Evolutionary conservation across 2,797 vertebrate species (phyloP).

Genomic region (Macrochelys suwanniensis): DNA sequence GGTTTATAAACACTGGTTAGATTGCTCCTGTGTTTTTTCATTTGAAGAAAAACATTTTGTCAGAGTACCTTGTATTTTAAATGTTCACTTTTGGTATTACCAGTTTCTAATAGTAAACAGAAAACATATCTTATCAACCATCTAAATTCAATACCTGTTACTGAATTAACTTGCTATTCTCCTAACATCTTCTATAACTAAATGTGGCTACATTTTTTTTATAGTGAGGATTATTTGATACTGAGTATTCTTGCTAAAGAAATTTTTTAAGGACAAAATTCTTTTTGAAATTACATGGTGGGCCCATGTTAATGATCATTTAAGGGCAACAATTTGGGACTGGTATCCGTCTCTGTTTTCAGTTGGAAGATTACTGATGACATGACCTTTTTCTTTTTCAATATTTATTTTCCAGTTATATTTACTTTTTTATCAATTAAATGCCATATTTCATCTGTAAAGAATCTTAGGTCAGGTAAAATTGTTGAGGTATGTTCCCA

Average conservation of each 20-base stretch:
- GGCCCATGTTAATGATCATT: conserved; percentile 30
- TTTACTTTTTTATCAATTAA: background rate
- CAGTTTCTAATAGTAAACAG: background rate
- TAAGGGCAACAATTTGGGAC: conserved; percentile 35
- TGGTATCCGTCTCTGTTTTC: background rate
- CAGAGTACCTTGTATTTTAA: background rate
- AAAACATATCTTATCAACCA: background rate
- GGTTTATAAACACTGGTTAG: background rate
- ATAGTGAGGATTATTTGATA: conserved; percentile 14
- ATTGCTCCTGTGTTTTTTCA: background rate
- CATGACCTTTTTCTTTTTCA: conserved; percentile 6
- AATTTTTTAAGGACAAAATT: background rate
- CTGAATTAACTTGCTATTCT: background rate
- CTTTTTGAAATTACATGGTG: conserved; percentile 27
- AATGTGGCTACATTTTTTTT: conserved; percentile 26
- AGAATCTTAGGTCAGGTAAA: background rate
- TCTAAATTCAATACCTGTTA: background rate
- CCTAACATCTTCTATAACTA: background rate
- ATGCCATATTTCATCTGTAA: background rate
- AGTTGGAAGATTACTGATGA: background rate
- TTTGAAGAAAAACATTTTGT: background rate
- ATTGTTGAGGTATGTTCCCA: background rate
- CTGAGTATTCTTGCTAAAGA: background rate
- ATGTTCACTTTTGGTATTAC: background rate
- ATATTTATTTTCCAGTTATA: background rate